Percentiles rank a stretch among this genome's conserved stretches.
phyloP scores from a whole-genome alignment of 2,113 vertebrate species.

The Poecilia latipinna region DNA sequence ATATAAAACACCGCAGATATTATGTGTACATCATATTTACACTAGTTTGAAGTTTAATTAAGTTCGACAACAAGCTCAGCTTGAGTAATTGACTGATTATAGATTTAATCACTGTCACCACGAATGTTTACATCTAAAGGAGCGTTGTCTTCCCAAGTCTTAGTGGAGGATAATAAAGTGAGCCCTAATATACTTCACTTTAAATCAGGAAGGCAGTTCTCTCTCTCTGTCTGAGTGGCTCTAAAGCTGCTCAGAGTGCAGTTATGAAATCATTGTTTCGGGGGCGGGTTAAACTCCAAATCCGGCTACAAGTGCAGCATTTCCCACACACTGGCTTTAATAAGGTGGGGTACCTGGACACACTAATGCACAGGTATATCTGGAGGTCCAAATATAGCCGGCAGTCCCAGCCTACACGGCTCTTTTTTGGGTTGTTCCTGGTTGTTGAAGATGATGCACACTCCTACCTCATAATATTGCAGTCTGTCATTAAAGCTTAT shows the following conservation, averaged over 20 bases:
- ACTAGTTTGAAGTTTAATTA: background rate
- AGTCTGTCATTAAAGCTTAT: background rate
- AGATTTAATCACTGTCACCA: constrained; percentile 14
- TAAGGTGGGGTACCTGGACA: constrained; percentile 32
- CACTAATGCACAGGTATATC: constrained; percentile 41
- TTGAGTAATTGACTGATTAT: constrained; percentile 5
- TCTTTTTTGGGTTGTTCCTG: constrained; percentile 11
- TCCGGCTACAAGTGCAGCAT: constrained; percentile 49
- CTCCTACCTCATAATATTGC: background rate
- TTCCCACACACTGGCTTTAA: constrained; percentile 49
- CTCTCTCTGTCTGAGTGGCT: constrained; percentile 39
- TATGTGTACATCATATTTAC: background rate
- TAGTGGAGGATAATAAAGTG: constrained; percentile 31
- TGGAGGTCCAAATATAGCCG: constrained; percentile 29
- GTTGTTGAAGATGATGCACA: background rate
- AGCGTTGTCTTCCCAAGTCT: constrained; percentile 22
- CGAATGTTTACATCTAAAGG: constrained; percentile 28
- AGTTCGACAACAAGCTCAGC: constrained; percentile 1
- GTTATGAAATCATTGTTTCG: constrained; percentile 59
- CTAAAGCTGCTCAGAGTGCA: constrained; percentile 20
- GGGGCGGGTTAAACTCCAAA: constrained; percentile 50
- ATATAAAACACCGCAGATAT: constrained; percentile 5
- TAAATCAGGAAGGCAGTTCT: constrained; percentile 28
- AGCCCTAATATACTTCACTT: constrained; percentile 32
- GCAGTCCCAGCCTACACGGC: background rate